A percentile compares a stretch with the other conserved stretches of the same genome.
These are phyloP conservation scores for Eubucco bourcierii DNA, from an alignment of 2,113 vertebrate genomes.

Conservation along the genomic window DNA sequence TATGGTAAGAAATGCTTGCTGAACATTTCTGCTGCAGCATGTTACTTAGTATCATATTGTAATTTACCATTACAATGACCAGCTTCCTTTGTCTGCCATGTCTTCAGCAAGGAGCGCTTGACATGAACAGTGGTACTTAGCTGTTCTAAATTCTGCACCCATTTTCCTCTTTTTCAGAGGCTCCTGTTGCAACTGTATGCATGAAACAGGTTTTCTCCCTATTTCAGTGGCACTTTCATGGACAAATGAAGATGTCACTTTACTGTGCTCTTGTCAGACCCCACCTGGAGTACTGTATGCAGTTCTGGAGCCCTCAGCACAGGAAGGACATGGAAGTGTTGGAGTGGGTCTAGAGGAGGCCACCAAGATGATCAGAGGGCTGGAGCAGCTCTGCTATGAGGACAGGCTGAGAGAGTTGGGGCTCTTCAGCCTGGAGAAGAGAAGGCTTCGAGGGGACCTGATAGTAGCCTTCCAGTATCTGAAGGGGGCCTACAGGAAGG, in stretches of 20 bases:
- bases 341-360: too few species aligned
- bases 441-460: too few species aligned
- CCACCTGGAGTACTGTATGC: too few species aligned
- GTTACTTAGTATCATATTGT: background rate
- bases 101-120: background rate
- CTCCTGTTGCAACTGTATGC: background rate
- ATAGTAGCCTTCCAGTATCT: too few species aligned
- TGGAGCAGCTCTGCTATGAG: too few species aligned
- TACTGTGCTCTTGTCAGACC: too few species aligned
- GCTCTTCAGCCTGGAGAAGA: too few species aligned
- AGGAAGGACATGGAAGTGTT: too few species aligned
- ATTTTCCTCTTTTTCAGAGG: background rate
- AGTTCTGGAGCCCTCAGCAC: too few species aligned
- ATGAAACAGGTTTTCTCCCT: background rate
- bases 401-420: too few species aligned
- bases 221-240: background rate
- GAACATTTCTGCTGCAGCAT: background rate
- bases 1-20: background rate
- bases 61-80: background rate
- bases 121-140: background rate
- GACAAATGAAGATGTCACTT: background rate
- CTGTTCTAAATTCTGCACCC: background rate
- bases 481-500: too few species aligned
- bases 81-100: conserved; percentile 1
- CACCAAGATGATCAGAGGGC: too few species aligned